These are phyloP conservation scores for Hydrozoanthus gracilis DNA, from an alignment of 92 coral and sea anemone species.

Conservation along the genomic window DNA sequence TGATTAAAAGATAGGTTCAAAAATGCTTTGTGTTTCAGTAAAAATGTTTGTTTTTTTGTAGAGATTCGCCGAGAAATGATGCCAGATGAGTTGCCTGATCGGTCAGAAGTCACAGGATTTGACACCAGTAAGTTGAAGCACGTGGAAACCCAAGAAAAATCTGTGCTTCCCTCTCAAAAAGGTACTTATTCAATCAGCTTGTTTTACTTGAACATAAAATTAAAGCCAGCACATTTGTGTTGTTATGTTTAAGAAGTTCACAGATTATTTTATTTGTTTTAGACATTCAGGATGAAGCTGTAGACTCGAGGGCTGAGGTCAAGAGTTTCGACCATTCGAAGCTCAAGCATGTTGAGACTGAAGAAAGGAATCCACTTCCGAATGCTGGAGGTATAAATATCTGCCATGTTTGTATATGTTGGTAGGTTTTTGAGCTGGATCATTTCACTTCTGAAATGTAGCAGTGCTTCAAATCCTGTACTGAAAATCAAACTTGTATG, in stretches of 20 bases:
- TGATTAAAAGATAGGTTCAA: too few relatives aligned
- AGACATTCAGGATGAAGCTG: slow-evolving; percentile 59
- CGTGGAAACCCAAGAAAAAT: slow-evolving; percentile 72
- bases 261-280: neutral
- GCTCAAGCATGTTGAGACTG: slow-evolving; percentile 58
- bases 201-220: too few relatives aligned
- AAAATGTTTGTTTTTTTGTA: neutral
- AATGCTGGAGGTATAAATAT: neutral
- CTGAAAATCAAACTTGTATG: too few relatives aligned
- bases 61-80: slow-evolving; percentile 72
- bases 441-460: too few relatives aligned
- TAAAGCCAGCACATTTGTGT: too few relatives aligned
- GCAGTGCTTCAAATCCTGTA: too few relatives aligned
- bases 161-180: slow-evolving; percentile 76
- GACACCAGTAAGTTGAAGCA: slow-evolving; percentile 71
- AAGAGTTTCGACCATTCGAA: slow-evolving; percentile 62
- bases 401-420: too few relatives aligned
- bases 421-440: too few relatives aligned
- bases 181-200: slow-evolving; percentile 20
- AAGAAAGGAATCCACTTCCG: slow-evolving; percentile 55
- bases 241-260: neutral
- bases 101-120: slow-evolving; percentile 70
- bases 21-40: neutral
- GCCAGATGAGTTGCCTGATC: slow-evolving; percentile 73
- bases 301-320: slow-evolving; percentile 63